phyloP scores from a whole-genome alignment of 2,888 invertebrate genomes.

The Ormyrus nitidulus region DNA sequence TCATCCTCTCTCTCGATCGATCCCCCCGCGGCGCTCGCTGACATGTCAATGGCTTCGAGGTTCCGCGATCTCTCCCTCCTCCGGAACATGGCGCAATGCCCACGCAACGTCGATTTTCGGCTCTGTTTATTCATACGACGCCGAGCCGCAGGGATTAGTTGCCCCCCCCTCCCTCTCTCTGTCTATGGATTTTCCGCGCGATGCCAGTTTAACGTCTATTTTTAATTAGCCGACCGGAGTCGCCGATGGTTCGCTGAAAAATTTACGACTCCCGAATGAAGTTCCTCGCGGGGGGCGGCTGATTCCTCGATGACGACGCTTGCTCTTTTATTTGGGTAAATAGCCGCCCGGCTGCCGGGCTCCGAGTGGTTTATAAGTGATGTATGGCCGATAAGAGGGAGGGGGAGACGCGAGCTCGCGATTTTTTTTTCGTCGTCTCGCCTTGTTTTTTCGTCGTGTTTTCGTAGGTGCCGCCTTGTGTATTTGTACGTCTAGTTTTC shows the following conservation, averaged over 20 bases:
- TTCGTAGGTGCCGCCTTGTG: no score
- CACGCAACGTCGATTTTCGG: slow-evolving; percentile 1
- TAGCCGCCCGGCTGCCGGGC: neutral
- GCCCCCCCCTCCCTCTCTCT: no score
- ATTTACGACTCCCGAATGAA: slow-evolving; percentile 35
- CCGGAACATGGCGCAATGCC: neutral
- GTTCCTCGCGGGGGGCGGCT: neutral
- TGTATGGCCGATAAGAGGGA: slow-evolving; percentile 7
- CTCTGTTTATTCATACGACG: slow-evolving; percentile 24
- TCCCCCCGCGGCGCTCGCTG: slow-evolving; percentile 32
- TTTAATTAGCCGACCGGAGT: slow-evolving; percentile 39
- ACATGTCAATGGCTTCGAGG: slow-evolving; percentile 31
- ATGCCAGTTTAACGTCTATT: slow-evolving; percentile 35
- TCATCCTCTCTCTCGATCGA: slow-evolving; percentile 56
- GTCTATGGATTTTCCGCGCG: slow-evolving; percentile 21
- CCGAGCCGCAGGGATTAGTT: neutral
- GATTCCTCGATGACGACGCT: neutral
- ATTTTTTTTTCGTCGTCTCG: slow-evolving; percentile 15
- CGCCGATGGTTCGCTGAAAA: slow-evolving; percentile 29
- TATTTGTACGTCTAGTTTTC: no score
- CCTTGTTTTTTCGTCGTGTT: neutral
- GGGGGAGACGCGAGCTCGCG: slow-evolving; percentile 1
- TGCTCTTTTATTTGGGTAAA: slow-evolving; percentile 26
- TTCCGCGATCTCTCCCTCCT: neutral
- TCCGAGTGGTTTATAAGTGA: slow-evolving; percentile 22